Evolutionary conservation across 2,113 vertebrate species (phyloP).

Genomic region (Plestiodon gilberti): DNA sequence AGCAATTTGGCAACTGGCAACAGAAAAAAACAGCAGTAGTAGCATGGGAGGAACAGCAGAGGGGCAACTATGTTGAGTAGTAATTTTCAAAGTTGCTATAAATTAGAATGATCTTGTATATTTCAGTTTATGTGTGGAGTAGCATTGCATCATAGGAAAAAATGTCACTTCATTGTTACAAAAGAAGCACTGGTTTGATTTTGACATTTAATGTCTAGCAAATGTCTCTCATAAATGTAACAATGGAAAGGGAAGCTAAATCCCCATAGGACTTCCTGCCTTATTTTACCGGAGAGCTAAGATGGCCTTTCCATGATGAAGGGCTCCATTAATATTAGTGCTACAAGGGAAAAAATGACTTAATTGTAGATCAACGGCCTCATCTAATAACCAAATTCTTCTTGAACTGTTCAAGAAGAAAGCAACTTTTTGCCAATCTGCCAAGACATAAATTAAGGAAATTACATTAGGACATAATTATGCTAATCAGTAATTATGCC

Average conservation of each 20-base stretch:
- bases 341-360: conserved; percentile 69
- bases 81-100: neutral
- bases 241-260: conserved; percentile 67
- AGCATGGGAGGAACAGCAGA: neutral
- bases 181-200: conserved; percentile 53
- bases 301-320: conserved; percentile 65
- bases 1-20: neutral
- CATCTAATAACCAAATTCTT: conserved; percentile 74
- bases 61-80: neutral
- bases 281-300: conserved; percentile 67
- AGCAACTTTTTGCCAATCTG: conserved; percentile 57
- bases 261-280: conserved; percentile 56
- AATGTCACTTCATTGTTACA: conserved; percentile 19
- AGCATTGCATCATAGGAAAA: neutral
- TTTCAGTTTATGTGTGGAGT: neutral
- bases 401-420: conserved; percentile 70
- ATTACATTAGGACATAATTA: conserved; percentile 75
- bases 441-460: conserved; percentile 77
- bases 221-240: conserved; percentile 62
- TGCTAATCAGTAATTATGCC: conserved; percentile 74
- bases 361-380: conserved; percentile 76
- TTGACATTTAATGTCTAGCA: conserved; percentile 60
- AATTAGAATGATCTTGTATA: neutral
- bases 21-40: neutral
- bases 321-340: conserved; percentile 73